These are phyloP conservation scores for Melanophora roralis DNA, from an alignment of 2,888 invertebrate genomes.

Conservation along the genomic window DNA sequence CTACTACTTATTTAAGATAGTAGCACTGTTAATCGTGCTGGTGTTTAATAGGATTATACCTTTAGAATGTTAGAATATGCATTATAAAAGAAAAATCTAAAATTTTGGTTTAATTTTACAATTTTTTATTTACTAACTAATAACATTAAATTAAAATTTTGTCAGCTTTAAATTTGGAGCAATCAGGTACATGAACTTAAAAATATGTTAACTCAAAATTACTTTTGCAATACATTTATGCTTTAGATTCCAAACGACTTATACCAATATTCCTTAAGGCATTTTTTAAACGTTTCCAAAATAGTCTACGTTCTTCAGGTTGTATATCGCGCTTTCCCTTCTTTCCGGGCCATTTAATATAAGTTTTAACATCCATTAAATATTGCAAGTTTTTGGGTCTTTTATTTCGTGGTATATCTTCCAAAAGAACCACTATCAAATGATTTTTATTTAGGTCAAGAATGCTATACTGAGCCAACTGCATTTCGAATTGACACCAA, in stretches of 20 bases:
- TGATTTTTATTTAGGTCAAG: slow-evolving; percentile 81
- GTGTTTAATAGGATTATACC: too few relatives aligned
- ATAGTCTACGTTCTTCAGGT: slow-evolving; percentile 73
- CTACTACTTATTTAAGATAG: too few relatives aligned
- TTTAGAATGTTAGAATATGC: too few relatives aligned
- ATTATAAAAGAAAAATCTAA: too few relatives aligned
- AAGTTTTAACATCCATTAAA: slow-evolving; percentile 83
- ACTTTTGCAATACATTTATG: not conserved
- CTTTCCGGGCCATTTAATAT: slow-evolving; percentile 81
- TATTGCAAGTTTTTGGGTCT: slow-evolving; percentile 82
- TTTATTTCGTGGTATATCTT: slow-evolving; percentile 80
- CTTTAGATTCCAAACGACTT: slow-evolving; percentile 32
- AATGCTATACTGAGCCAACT: slow-evolving; percentile 83
- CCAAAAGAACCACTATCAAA: slow-evolving; percentile 81
- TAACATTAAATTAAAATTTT: not conserved
- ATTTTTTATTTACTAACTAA: not conserved
- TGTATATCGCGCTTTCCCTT: slow-evolving; percentile 64
- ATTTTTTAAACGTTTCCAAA: slow-evolving; percentile 75
- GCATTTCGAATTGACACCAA: slow-evolving; percentile 87
- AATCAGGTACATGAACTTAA: slow-evolving; percentile 27
- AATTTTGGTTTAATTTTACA: too few relatives aligned
- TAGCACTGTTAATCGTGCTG: too few relatives aligned
- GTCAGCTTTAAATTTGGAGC: not conserved
- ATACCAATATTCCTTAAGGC: slow-evolving; percentile 70
- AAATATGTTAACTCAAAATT: not conserved